Conservation (phyloP, 2,797 vertebrate genomes). For the Carcharodon carcharias region DNA sequence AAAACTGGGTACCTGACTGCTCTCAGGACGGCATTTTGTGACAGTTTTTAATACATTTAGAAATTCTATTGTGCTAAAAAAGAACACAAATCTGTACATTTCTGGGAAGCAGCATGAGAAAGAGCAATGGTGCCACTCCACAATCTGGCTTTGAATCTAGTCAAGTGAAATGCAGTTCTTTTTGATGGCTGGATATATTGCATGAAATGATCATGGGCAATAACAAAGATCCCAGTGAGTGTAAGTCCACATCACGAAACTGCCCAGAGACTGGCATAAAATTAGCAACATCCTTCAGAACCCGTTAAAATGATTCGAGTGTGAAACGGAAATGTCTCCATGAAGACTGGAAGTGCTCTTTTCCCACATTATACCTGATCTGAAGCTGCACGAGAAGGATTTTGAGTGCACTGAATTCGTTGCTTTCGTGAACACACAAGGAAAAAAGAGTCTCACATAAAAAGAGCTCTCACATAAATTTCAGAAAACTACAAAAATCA, state of each 20-base stretch:
- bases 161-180: not conserved
- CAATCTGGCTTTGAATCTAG: too few species aligned
- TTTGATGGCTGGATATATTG: not conserved
- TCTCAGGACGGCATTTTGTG: not conserved
- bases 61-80: not conserved
- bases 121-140: not conserved
- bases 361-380: not conserved
- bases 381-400: not conserved
- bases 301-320: not conserved
- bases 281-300: not conserved
- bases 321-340: not conserved
- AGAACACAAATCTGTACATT: not conserved
- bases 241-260: not conserved
- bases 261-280: not conserved
- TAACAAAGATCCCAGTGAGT: not conserved
- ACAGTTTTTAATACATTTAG: not conserved
- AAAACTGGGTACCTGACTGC: not conserved
- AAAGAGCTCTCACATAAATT: not conserved
- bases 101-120: not conserved
- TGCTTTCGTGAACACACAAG: not conserved
- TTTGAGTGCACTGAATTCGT: not conserved
- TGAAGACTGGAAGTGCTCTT: not conserved
- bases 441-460: too few species aligned
- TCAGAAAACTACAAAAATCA: not conserved
- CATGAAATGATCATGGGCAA: not conserved